Evolutionary conservation across 2,888 invertebrate species (phyloP).

Genomic region (Phymatocera aterrima): DNA sequence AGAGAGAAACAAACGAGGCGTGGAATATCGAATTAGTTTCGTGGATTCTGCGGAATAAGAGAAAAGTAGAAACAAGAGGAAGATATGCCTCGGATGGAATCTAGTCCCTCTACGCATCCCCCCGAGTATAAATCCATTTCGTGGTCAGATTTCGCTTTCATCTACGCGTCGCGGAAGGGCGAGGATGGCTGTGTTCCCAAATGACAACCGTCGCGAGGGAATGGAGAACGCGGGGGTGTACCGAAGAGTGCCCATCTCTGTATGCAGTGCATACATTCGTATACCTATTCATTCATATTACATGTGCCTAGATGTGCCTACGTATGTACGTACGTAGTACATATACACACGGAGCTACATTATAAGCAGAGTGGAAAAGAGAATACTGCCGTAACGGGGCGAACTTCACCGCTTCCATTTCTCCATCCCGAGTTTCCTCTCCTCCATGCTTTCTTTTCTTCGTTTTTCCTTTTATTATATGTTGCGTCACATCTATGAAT

Average conservation of each 20-base stretch:
- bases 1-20: neutral
- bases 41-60: neutral
- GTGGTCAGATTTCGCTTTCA: slow-evolving; percentile 71
- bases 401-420: neutral
- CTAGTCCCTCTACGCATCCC: slow-evolving; percentile 56
- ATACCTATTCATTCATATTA: too few relatives aligned
- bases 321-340: neutral
- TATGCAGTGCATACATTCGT: too few relatives aligned
- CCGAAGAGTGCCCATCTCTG: neutral
- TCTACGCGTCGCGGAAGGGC: slow-evolving; percentile 64
- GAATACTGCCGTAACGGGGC: slow-evolving; percentile 4
- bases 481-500: neutral
- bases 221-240: neutral
- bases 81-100: neutral
- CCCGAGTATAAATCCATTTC: slow-evolving; percentile 66
- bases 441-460: neutral
- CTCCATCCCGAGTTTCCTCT: too few relatives aligned
- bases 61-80: neutral
- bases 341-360: neutral
- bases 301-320: too few relatives aligned
- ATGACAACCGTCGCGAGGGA: slow-evolving; percentile 55
- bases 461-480: neutral
- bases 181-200: slow-evolving; percentile 69
- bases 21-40: neutral
- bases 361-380: slow-evolving; percentile 19